phyloP scores from a whole-genome alignment of 2,888 invertebrate genomes.

The Cacoxenus indagator region DNA sequence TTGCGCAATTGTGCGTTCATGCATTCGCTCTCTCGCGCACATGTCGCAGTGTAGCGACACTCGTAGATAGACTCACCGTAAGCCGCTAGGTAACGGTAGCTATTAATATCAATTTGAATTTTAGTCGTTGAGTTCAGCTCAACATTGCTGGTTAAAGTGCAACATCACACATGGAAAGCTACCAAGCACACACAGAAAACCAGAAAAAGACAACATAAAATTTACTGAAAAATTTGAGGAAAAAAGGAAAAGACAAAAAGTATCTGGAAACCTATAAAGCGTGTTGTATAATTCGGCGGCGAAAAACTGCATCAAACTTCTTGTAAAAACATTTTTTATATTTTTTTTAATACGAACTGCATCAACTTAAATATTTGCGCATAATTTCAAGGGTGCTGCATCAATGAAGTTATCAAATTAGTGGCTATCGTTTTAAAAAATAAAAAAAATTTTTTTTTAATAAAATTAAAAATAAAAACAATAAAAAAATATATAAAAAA shows the following conservation, averaged over 20 bases:
- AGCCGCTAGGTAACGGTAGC: slow-evolving; percentile 39
- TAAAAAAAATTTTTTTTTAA: neutral
- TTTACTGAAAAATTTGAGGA: too few relatives aligned
- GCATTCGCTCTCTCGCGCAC: neutral
- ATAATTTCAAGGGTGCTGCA: neutral
- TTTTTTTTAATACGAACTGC: neutral
- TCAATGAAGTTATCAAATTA: neutral
- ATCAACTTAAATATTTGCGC: neutral
- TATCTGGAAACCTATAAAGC: too few relatives aligned
- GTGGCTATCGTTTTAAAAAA: neutral
- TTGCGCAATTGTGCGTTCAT: neutral
- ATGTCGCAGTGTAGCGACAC: neutral
- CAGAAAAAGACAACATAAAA: neutral
- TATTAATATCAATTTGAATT: slow-evolving; percentile 56
- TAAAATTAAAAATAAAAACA: neutral
- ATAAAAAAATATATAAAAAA: neutral
- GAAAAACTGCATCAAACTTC: too few relatives aligned
- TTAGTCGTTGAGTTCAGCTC: slow-evolving; percentile 67
- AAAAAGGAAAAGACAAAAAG: too few relatives aligned
- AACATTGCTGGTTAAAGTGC: slow-evolving; percentile 53
- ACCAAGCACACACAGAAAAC: neutral
- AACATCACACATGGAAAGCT: neutral
- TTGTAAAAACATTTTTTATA: neutral
- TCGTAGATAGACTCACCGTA: slow-evolving; percentile 9
- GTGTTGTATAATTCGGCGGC: too few relatives aligned